Base-by-base conservation (phyloP, 2,888 invertebrate species). In the Brachyopa scutellaris region DNA sequence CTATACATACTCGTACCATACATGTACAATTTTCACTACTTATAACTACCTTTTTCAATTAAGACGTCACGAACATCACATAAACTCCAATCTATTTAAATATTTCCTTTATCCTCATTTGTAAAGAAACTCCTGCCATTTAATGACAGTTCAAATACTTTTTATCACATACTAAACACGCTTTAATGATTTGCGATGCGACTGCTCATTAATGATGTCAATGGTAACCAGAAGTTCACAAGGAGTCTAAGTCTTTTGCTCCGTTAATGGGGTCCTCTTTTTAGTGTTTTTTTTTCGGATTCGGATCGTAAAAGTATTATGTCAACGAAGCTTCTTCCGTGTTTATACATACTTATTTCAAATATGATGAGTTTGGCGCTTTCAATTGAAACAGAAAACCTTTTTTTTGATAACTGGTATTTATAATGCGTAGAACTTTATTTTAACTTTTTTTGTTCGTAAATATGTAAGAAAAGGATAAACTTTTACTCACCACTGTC, bases 121-220 rank as follows among this genome's bases (percentile, higher is more conserved):
- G 47, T 26, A 23, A 26, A 15, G 33, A 36, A 47, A 62, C n/a
- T n/a, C 47, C 13, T 15, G 47, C 33, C 15, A 47, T 47, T 62
- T 47, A 47, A 36, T 47, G 47, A 21, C 36, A 62, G 62, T 36
- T 49, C 7, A 15, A 23, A 36, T 7, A 36, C 36, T 62, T n/a
- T 62, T 62, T 49, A 62, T 62, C 47, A 15, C 47, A 15, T 17
- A 47, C 62, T 47, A 23, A 62, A 47, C 33, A 36, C 31, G 47
- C 9, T 36, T 47, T 47, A 23, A 36, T 47, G 33, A 61, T 47
- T 31, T 23, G 33, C 11, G n/a, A n/a, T n/a, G n/a, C n/a, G n/a
- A n/a, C n/a, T n/a, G n/a, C n/a, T n/a, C 36, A 38, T 13, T 36
- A 33, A 9, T 13, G 15, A n/a, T n/a, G n/a, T n/a, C 11, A 19